Evolutionary conservation across 2,888 invertebrate genomes (phyloP), one percentile per base, ranked within the genome.

Genomic region (Lasioglossum lativentre): DNA sequence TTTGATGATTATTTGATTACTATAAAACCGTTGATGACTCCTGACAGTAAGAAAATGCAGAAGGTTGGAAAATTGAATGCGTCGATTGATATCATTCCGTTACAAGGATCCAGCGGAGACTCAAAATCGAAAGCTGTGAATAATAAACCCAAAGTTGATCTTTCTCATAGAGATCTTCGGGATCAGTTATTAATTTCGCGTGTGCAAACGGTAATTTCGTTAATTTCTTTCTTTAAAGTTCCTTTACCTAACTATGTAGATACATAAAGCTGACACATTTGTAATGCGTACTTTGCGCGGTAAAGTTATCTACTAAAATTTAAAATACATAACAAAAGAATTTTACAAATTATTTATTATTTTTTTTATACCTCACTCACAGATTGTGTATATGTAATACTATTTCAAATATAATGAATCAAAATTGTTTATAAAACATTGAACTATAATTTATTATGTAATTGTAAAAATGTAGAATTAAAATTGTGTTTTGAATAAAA

Each of bases 161-260:
- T 76, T 12, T 74, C 85, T 59, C 82, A 87, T 47, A 86, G 83
- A 78, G 79, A 90, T 63, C 88, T 93, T 5, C 92, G 93, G 5
- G 96, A 96, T 92, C 95, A 96, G 10, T 93, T 95, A 71, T 94
- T 96, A 74, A 95, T 96, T 79, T 95, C 95, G n/a, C 94, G 96
- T 52, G 96, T 96, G 40, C 95, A 96, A 92, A 95, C 95, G 95
- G 96, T 96, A 94, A 93, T 88, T n/a, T 52, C 30, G 34, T 19
- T 56, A 14, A 47, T 75, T 75, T 75, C 6, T 16, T 75, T 38
- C 12, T 74, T 38, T 77, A 47, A 2, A 45, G 42, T 79, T n/a
- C 34, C 71, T 27, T 71, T 27, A 14, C 34, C 52, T 63, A 66
- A 70, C 45, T 72, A 63, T 19, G 42, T 71, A 30, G 47, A 47